Evolutionary conservation across 2,113 vertebrate genomes (phyloP), one percentile per base, ranked within the genome.

Genomic region (Ia io): DNA sequence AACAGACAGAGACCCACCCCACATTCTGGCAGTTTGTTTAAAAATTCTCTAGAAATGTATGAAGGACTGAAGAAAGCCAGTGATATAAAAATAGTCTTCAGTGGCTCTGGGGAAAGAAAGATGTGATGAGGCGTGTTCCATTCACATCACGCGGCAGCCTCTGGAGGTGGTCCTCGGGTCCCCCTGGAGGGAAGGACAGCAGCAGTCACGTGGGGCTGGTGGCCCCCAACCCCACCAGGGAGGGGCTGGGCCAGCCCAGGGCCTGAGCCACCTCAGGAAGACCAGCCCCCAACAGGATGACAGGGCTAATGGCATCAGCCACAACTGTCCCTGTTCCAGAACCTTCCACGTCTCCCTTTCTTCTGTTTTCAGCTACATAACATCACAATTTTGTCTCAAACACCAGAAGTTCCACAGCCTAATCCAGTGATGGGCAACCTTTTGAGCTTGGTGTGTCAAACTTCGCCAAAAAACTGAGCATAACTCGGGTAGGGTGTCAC

Each of bases 71-170:
- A 95, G 95, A 98, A 97, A 98, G 95, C 95, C 95, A 89, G 94
- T 91, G 97, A 97, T 97, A 99, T 94, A 99, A 98, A 99, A 98
- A 98, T 98, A 98, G 97, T 98, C 98, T 97, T 98, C 98, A 98
- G 98, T 98, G 98, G 97, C 98, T 98, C 97, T 98, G 98, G 96
- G 97, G 88, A 97, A 91, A 87, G 89, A 89, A 85, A 92, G 98
- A 85, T 83, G 77, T 84, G 70, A 93, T 9, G 89, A 37, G 22
- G 51, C 88, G 32, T n/a, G 95, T 78, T 30, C 77, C n/a, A 51
- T 96, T 99, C 98, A 99, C 99, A 99, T 99, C 96, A 99, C 97
- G 69, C 96, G 94, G 96, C 99, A 99, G 97, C 99, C 99, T 98
- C 99, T 98, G 32, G 99, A 98, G 0, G 98, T 98, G 91, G 98